Evolutionary conservation across 2,797 vertebrate genomes (phyloP), one percentile per base, ranked within the genome.

Genomic region (Natrix natrix): DNA sequence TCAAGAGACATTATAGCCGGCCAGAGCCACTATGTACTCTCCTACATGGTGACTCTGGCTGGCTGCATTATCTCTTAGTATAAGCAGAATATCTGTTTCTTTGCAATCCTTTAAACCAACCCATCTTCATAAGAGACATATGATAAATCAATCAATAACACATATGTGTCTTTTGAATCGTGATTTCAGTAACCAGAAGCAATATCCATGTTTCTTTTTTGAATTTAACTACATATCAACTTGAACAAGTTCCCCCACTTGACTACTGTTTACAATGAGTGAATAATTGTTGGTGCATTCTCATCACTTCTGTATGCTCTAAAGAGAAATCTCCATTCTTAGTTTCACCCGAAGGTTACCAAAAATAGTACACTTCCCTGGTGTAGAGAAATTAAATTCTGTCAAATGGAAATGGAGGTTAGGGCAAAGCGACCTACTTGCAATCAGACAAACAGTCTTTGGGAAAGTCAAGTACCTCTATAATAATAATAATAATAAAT

Each of bases 321-420:
- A 26, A 83, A 93, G 93, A 94, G 94, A 96, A 63, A 87, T 54
- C 86, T 56, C 89, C 60, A 32, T 92, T 69, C 14, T 95, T 90
- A 93, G 66, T 56, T 95, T 94, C 86, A 88, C 94, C 93, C 60
- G 93, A 86, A n/a, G 52, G 91, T 94, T 93, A 94, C 88, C 88
- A 92, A 95, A 96, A 96, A 95, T 89, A 69, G 52, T 52, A 90
- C 91, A 92, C 94, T 96, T 95, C 97, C 94, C 63, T 95, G 83
- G 52, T 93, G 93, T 86, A 93, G 94, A 96, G 94, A 94, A 96
- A 96, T 96, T 95, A 94, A 87, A 91, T 95, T 95, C 95, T 96
- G 93, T 94, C 94, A 92, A 95, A 96, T 87, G 24, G 90, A 94
- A 96, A 88, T 90, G 55, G 26, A 95, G 61, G 8, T 88, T 92